Percentiles rank a stretch among this genome's conserved stretches.
Evolutionary conservation across 2,113 vertebrate genomes (phyloP).

Genomic region (Rhineura floridana): DNA sequence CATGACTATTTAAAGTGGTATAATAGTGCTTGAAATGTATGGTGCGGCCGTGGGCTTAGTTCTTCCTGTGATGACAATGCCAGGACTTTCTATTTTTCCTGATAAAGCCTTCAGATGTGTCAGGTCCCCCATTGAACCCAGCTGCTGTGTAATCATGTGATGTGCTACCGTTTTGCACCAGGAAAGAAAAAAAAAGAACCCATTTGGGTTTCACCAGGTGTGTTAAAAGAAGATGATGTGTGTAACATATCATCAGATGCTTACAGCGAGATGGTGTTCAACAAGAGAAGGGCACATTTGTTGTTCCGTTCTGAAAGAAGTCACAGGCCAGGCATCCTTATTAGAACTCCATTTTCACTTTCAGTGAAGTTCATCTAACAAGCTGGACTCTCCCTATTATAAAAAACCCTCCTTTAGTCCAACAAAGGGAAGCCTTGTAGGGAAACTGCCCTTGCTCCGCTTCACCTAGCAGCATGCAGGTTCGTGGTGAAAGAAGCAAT

Average conservation of each 20-base stretch:
- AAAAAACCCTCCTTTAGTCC: conserved; percentile 15
- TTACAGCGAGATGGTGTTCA: conserved; percentile 30
- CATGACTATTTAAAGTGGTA: too few relatives aligned
- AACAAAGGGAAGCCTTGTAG: conserved; percentile 23
- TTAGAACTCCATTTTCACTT: conserved; percentile 54
- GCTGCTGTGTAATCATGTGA: conserved; percentile 67
- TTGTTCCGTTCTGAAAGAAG: conserved; percentile 55
- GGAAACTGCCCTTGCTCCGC: conserved; percentile 43
- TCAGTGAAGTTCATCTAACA: conserved; percentile 26
- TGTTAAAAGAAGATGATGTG: conserved; percentile 64
- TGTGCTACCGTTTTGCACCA: conserved; percentile 58
- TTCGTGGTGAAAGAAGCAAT: conserved; percentile 66
- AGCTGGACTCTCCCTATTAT: conserved; percentile 34
- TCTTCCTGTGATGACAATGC: conserved; percentile 49
- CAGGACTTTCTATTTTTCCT: conserved; percentile 56
- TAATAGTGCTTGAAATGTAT: too few relatives aligned
- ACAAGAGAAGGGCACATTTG: conserved; percentile 35
- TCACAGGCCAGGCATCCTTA: conserved; percentile 51
- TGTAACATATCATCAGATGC: conserved; percentile 54
- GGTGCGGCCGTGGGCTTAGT: background rate
- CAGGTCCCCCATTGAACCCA: conserved; percentile 59
- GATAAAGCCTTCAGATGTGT: conserved; percentile 53
- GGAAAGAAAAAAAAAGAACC: conserved; percentile 25
- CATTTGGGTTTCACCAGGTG: conserved; percentile 66
- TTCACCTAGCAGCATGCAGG: conserved; percentile 28